phyloP scores from a whole-genome alignment of 2,888 invertebrate species.

The Pristionchus mayeri region DNA sequence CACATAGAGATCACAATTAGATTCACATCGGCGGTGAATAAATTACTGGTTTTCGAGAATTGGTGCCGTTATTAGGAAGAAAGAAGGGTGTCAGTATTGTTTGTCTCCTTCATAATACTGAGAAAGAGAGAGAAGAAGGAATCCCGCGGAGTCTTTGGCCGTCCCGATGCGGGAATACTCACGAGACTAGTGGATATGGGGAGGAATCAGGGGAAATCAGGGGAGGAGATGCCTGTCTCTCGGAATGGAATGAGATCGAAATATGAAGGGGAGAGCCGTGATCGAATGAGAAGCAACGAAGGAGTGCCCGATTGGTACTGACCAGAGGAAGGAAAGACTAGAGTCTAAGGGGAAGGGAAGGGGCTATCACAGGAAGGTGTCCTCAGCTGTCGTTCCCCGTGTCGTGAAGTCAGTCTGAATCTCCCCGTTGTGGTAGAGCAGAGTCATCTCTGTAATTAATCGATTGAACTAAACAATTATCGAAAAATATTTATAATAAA shows the following conservation, averaged over 20 bases:
- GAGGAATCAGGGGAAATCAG: not conserved
- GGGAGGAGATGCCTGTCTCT: not conserved
- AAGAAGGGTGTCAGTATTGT: too few species aligned
- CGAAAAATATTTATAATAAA: not conserved
- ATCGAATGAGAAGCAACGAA: not conserved
- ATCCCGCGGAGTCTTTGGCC: slow-evolving; percentile 1
- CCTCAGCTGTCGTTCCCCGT: slow-evolving; percentile 1
- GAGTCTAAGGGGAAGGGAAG: not conserved
- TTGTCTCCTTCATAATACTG: not conserved
- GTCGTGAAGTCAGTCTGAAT: slow-evolving; percentile 27
- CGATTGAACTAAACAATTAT: too few species aligned
- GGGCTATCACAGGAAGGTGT: slow-evolving; percentile 10
- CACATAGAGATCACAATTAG: slow-evolving; percentile 20
- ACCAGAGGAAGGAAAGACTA: slow-evolving; percentile 11
- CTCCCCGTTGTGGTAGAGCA: slow-evolving; percentile 7
- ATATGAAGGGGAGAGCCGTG: not conserved
- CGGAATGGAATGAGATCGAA: not conserved
- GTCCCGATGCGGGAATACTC: not conserved
- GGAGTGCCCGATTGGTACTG: not conserved
- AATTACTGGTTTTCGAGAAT: not conserved
- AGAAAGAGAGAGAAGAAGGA: not conserved
- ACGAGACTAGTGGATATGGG: slow-evolving; percentile 28
- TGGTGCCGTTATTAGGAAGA: not conserved
- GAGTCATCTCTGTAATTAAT: slow-evolving; percentile 1
- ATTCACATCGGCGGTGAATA: not conserved